These are phyloP conservation scores for Myrmecobius fasciatus DNA, from an alignment of 2,113 vertebrate genomes.

Conservation along the genomic window DNA sequence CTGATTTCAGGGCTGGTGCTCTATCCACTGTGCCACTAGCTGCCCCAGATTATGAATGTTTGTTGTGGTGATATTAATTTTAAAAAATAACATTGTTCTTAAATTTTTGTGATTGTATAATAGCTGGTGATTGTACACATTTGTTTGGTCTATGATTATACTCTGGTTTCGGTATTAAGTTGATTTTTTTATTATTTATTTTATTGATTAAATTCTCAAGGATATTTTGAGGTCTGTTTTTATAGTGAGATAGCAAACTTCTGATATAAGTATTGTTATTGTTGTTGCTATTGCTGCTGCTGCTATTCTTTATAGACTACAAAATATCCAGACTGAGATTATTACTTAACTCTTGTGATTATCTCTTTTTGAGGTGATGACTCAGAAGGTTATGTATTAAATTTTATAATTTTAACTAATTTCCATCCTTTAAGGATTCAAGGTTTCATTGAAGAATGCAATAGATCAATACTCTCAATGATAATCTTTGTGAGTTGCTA, in stretches of 20 bases:
- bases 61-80: background rate
- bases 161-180: background rate
- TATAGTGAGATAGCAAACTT: background rate
- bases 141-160: background rate
- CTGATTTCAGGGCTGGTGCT: no score
- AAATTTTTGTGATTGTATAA: background rate
- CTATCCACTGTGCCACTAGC: no score
- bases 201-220: background rate
- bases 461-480: background rate
- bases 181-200: no score
- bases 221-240: background rate
- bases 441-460: background rate
- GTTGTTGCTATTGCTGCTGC: no score
- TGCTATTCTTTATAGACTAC: background rate
- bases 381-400: background rate
- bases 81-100: background rate
- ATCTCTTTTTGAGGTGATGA: background rate
- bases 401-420: background rate
- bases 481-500: background rate
- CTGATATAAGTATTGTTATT: background rate
- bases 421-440: background rate
- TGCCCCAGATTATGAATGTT: no score
- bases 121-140: no score
- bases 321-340: background rate
- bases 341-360: background rate